Evolutionary conservation across 92 coral and sea anemone species (phyloP), one percentile per base, ranked within the genome.

Genomic region (Zoanthus solanderi): DNA sequence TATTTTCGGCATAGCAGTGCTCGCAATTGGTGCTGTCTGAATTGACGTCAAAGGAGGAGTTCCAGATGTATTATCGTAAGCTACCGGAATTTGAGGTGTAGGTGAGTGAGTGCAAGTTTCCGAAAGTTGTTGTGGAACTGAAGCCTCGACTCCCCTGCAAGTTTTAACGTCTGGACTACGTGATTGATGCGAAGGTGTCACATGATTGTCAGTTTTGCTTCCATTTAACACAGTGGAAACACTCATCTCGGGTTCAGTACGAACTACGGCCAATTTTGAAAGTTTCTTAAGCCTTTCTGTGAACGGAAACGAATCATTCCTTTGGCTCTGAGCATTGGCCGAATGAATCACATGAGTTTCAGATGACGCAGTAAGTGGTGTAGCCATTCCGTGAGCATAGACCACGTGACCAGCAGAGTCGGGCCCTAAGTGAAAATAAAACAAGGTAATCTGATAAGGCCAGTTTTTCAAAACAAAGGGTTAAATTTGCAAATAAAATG

Each of bases 331-430:
- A 66, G 0, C 57, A 34, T 60, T 67, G 60, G 85, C 23, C 18
- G 85, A 28, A 54, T 81, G 85, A 16, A 66, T 81, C 85, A 81
- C 75, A 60, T 81, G 85, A 14, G 57, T 81, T 34, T 81, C 85
- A 74, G 85, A 81, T 47, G 85, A 66, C 57, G 85, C 58, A 46
- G 85, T 42, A 12, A 81, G 85, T 60, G 85, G 85, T 75, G 75
- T 66, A 30, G 85, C 65, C 85, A 81, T 81, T 9, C 85, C 58
- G 58, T 81, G 85, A 53, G 85, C 85, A 81, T 81, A 81, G 61
- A 81, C 85, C 23, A 81, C 75, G 85, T 81, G 75, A 28, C 85
- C 85, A 66, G 56, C 47, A 16, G 85, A 66, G 56, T 81, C 85
- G 0, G 85, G 75, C 16, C 85, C 85, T 81, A 37, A 44, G 10